phyloP scores from a whole-genome alignment of 1,140 invertebrate genomes.

The Rhysida immarginata region DNA sequence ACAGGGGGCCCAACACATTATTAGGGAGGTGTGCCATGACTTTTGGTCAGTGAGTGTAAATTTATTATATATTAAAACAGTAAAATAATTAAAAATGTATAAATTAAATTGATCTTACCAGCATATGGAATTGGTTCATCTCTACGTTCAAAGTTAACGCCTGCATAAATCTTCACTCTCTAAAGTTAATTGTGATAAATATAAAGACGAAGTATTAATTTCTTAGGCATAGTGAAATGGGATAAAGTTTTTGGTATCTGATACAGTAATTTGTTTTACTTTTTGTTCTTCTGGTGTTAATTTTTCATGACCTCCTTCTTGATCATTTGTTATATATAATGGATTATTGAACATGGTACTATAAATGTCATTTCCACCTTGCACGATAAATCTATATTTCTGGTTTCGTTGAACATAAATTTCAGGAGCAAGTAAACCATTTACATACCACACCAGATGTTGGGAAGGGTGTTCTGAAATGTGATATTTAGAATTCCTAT shows the following conservation, averaged over 20 bases:
- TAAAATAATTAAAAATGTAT: background rate
- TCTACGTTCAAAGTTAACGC: slow-evolving; percentile 63
- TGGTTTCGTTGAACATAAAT: slow-evolving; percentile 69
- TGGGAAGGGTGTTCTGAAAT: slow-evolving; percentile 21
- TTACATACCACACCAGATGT: slow-evolving; percentile 57
- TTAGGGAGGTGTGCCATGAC: too few species aligned
- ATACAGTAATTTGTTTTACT: slow-evolving; percentile 8
- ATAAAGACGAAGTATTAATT: background rate
- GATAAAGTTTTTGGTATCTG: background rate
- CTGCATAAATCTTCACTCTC: slow-evolving; percentile 61
- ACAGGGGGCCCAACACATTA: too few species aligned
- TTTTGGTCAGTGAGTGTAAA: too few species aligned
- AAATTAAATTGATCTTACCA: slow-evolving; percentile 28
- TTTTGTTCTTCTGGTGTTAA: slow-evolving; percentile 52
- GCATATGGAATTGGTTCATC: slow-evolving; percentile 58
- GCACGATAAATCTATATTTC: slow-evolving; percentile 63
- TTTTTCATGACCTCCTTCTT: slow-evolving; percentile 60
- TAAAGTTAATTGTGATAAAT: slow-evolving; percentile 9
- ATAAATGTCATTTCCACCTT: slow-evolving; percentile 78
- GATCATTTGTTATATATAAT: slow-evolving; percentile 75
- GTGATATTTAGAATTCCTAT: background rate
- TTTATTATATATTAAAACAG: too few species aligned
- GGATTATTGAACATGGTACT: slow-evolving; percentile 78
- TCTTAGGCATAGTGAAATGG: background rate
- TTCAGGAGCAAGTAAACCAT: slow-evolving; percentile 71